Percentiles rank a stretch among this genome's conserved stretches.
Evolutionary conservation across 2,113 vertebrate genomes (phyloP).

Genomic region (Danionella cerebrum): DNA sequence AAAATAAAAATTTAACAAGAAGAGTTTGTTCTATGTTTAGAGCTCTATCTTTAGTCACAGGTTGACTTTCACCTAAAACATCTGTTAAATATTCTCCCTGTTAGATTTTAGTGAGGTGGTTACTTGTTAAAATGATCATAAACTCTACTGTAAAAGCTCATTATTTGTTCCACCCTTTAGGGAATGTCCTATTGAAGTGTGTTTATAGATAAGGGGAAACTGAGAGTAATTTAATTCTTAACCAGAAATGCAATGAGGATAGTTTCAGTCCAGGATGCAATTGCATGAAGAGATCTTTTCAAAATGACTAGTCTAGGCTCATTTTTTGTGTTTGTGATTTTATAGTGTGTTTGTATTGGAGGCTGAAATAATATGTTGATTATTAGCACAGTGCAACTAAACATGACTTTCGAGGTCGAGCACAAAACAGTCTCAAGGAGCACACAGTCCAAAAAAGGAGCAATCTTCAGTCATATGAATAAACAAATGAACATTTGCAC

Average conservation of each 20-base stretch:
- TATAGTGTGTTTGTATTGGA: not conserved
- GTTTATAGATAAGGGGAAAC: not conserved
- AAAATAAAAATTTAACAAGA: too few relatives aligned
- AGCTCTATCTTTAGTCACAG: not conserved
- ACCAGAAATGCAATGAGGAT: conserved; percentile 13
- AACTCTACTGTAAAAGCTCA: conserved; percentile 31
- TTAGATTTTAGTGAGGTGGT: conserved; percentile 31
- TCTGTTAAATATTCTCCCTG: conserved; percentile 28
- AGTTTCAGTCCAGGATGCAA: conserved; percentile 5
- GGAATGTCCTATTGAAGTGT: not conserved
- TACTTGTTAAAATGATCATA: conserved; percentile 36
- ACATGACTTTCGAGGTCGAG: too few relatives aligned
- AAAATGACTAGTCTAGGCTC: not conserved
- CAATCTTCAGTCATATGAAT: too few relatives aligned
- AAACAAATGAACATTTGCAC: too few relatives aligned
- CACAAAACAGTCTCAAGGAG: too few relatives aligned
- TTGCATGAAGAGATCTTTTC: not conserved
- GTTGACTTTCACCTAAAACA: not conserved
- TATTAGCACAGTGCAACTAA: not conserved
- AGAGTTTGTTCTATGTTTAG: too few relatives aligned
- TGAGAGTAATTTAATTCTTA: not conserved
- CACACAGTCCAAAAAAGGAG: too few relatives aligned
- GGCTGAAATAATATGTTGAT: not conserved
- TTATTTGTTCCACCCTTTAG: conserved; percentile 27
- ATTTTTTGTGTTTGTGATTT: not conserved